A percentile compares a stretch with the other conserved stretches of the same genome.
Conservation (phyloP, 2,113 vertebrate genomes). For the Triplophysa tibetana region DNA sequence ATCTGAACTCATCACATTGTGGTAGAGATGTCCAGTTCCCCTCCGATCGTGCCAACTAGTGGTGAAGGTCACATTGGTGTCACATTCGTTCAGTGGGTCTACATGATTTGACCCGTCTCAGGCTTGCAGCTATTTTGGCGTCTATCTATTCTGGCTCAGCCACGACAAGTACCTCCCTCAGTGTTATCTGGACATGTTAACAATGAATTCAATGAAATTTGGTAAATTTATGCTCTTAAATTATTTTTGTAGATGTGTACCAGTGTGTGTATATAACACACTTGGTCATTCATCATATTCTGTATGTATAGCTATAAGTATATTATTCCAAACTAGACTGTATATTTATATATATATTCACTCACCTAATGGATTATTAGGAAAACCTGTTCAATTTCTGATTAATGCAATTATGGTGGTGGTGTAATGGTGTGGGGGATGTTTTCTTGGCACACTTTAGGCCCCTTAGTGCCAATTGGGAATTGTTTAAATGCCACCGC, state of each 20-base stretch:
- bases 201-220: background rate
- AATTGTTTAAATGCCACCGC: no score
- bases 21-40: background rate
- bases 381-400: no score
- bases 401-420: no score
- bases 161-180: constrained; percentile 7
- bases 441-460: no score
- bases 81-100: background rate
- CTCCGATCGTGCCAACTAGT: background rate
- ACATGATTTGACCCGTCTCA: background rate
- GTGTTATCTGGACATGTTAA: background rate
- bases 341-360: background rate
- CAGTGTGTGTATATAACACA: background rate
- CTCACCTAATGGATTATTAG: no score
- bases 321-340: background rate
- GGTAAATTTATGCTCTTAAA: no score
- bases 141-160: constrained; percentile 1
- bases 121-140: background rate
- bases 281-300: no score
- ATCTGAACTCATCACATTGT: background rate
- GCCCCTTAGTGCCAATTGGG: no score
- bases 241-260: background rate
- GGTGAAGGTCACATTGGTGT: background rate
- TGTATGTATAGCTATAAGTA: no score
- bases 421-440: no score